phyloP scores from a whole-genome alignment of 2,797 vertebrate genomes.

The Sebastiscus tertius region DNA sequence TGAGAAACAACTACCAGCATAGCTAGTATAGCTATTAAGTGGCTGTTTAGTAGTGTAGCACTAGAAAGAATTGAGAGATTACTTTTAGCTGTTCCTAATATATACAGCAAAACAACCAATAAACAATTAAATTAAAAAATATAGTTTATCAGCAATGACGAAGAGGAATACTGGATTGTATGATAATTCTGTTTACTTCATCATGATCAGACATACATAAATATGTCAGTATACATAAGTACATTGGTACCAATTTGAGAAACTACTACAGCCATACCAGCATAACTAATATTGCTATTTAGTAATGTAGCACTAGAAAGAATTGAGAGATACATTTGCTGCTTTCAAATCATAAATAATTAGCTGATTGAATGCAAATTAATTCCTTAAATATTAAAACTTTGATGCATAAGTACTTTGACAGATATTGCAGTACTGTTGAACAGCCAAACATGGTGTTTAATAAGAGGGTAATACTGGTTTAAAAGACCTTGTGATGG shows the following conservation, averaged over 20 bases:
- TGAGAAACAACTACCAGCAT: not conserved
- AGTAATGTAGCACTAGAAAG: not conserved
- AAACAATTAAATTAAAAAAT: not conserved
- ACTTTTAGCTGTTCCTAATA: not conserved
- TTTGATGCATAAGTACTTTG: not conserved
- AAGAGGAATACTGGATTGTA: not conserved
- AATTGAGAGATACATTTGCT: not conserved
- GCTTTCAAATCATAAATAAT: not conserved
- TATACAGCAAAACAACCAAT: not conserved
- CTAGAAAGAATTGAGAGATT: not conserved
- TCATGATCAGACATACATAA: not conserved
- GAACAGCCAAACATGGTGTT: not conserved
- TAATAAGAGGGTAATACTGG: not conserved
- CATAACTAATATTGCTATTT: not conserved
- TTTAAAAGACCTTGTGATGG: not conserved
- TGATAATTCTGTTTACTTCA: slow-evolving; percentile 29
- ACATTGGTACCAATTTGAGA: not conserved
- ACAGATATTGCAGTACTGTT: not conserved
- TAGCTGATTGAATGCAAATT: not conserved
- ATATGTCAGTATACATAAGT: not conserved
- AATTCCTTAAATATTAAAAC: not conserved
- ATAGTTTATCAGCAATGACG: too few relatives aligned
- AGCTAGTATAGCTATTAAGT: too few relatives aligned
- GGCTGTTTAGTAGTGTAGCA: not conserved
- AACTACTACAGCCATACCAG: not conserved